Conservation (phyloP, 2,113 vertebrate genomes). For the Chaetodon auriga region DNA sequence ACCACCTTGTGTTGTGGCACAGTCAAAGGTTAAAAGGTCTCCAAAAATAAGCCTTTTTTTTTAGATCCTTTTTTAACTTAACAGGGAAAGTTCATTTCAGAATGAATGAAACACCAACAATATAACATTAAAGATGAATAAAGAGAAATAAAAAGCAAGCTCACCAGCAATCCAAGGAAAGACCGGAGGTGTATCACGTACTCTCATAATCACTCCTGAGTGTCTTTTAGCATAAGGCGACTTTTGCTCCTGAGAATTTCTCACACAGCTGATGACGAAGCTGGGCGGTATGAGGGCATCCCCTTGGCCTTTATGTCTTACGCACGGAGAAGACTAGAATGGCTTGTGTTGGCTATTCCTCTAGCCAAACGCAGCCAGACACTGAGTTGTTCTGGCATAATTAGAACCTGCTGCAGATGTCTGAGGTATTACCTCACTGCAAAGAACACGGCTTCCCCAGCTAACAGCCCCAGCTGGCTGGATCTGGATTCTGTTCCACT, state of each 20-base stretch:
- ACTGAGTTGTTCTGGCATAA: constrained; percentile 80
- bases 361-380: constrained; percentile 75
- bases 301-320: constrained; percentile 72
- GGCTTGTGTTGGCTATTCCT: constrained; percentile 71
- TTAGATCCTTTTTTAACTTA: not conserved
- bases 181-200: not conserved
- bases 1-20: constrained; percentile 79
- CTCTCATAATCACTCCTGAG: not conserved
- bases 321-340: constrained; percentile 61
- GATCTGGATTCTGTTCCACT: constrained; percentile 70
- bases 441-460: constrained; percentile 80
- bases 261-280: constrained; percentile 47
- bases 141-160: not conserved
- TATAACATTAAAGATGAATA: not conserved
- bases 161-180: not conserved
- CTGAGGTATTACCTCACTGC: constrained; percentile 80
- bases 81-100: not conserved
- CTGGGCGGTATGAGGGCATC: constrained; percentile 67
- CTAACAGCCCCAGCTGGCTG: constrained; percentile 78
- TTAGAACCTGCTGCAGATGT: constrained; percentile 84
- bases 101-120: too few species aligned
- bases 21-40: constrained; percentile 63
- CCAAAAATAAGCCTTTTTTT: not conserved
- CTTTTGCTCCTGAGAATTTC: constrained; percentile 50
- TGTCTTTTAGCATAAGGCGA: constrained; percentile 4